Percentiles rank a stretch among this genome's conserved stretches.
These are phyloP conservation scores for Ichneumoninae sp. DNA, from an alignment of 2,888 invertebrate species.

Conservation along the genomic window DNA sequence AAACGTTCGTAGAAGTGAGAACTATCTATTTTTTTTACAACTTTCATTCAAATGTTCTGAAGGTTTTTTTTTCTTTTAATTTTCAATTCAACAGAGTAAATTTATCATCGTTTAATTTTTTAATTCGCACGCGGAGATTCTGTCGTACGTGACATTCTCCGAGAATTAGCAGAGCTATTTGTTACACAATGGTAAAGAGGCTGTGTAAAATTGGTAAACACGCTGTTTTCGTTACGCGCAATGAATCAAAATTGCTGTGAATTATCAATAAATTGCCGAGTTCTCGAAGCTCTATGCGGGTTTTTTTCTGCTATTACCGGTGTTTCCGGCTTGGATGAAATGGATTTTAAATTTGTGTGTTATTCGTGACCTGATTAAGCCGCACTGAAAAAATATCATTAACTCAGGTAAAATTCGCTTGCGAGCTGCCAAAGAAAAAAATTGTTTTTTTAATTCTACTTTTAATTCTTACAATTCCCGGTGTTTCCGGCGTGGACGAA, in stretches of 20 bases:
- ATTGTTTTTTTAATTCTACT: no score
- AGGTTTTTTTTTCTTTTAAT: neutral
- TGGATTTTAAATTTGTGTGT: no score
- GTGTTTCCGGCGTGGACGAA: no score
- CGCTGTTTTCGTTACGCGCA: neutral
- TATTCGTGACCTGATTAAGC: no score
- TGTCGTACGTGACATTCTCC: neutral
- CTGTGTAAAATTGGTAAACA: neutral
- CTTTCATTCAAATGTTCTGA: neutral
- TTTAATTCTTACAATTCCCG: no score
- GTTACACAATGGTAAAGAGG: conserved; percentile 5
- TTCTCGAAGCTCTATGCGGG: neutral
- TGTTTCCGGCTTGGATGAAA: no score
- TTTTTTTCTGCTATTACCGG: neutral
- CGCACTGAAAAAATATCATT: no score
- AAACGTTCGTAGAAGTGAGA: conserved; percentile 5
- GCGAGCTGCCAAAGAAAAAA: no score
- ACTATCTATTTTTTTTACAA: neutral
- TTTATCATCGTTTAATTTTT: neutral
- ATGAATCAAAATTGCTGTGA: neutral
- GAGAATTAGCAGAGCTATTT: neutral
- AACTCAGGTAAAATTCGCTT: no score
- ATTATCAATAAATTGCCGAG: neutral
- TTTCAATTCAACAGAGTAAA: neutral
- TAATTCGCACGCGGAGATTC: neutral